These are phyloP conservation scores for Mergus octosetaceus DNA, from an alignment of 2,797 vertebrate species.

Conservation along the genomic window DNA sequence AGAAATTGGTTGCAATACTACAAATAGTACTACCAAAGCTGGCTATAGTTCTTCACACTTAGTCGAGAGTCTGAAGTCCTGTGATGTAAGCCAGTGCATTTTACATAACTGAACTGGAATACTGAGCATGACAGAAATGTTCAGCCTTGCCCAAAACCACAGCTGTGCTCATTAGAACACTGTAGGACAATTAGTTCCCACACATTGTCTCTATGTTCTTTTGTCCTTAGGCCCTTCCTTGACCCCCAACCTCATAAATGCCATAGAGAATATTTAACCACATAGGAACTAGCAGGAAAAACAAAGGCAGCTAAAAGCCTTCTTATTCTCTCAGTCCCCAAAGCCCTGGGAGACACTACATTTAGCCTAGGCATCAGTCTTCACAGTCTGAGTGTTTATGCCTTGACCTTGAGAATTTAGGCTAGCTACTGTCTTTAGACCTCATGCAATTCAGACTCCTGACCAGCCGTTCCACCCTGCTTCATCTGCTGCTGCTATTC, in stretches of 20 bases:
- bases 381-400: background rate
- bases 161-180: background rate
- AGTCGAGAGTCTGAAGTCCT: background rate
- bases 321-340: background rate
- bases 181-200: background rate
- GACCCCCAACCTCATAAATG: background rate
- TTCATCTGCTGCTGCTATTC: background rate
- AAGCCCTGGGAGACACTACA: background rate
- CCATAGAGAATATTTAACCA: background rate
- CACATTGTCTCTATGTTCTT: background rate
- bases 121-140: background rate
- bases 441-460: background rate
- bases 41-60: background rate
- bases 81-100: background rate
- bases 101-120: background rate
- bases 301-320: background rate
- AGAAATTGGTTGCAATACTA: background rate
- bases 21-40: background rate
- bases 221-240: background rate
- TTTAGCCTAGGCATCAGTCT: background rate
- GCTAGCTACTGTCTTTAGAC: background rate
- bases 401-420: background rate
- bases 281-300: background rate
- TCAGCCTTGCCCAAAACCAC: background rate
- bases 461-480: accelerated